Evolutionary conservation across 1,140 invertebrate genomes (phyloP).

Genomic region (Ganaspis sp.): DNA sequence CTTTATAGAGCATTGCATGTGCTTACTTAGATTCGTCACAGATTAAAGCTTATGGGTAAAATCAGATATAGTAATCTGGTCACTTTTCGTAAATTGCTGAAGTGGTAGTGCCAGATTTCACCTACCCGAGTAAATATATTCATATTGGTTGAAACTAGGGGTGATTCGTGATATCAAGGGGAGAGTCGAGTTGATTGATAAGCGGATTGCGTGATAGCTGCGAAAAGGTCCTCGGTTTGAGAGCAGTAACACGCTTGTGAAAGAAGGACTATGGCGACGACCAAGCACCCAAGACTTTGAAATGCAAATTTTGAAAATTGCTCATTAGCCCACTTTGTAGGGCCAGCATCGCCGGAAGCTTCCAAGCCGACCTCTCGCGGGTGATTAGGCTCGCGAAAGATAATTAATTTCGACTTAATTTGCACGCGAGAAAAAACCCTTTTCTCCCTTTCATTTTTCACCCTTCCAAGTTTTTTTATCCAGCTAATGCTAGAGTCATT

Average conservation of each 20-base stretch:
- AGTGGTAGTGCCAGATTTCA: neutral
- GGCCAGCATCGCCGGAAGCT: slow-evolving; percentile 28
- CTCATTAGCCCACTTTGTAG: slow-evolving; percentile 48
- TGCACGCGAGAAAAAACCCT: neutral
- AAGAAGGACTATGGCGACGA: slow-evolving; percentile 39
- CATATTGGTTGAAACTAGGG: slow-evolving; percentile 51
- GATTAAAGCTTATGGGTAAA: neutral
- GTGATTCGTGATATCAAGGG: slow-evolving; percentile 39
- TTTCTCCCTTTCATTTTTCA: slow-evolving; percentile 10
- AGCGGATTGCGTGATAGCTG: slow-evolving; percentile 53
- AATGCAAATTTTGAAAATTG: slow-evolving; percentile 53
- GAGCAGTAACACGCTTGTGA: slow-evolving; percentile 12
- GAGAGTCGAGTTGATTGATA: slow-evolving; percentile 56
- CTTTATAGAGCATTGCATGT: slow-evolving; percentile 1
- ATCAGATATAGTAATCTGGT: slow-evolving; percentile 26
- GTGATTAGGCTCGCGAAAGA: slow-evolving; percentile 20
- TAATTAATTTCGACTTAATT: slow-evolving; percentile 36
- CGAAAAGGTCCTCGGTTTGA: slow-evolving; percentile 37
- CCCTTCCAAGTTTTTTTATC: neutral
- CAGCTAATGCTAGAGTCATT: no score
- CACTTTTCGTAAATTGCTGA: slow-evolving; percentile 2
- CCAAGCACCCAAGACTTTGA: slow-evolving; percentile 44
- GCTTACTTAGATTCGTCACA: neutral
- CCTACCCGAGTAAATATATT: slow-evolving; percentile 50
- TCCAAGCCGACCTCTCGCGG: slow-evolving; percentile 5